Evolutionary conservation across 2,113 vertebrate species (phyloP), one percentile per base, ranked within the genome.

Genomic region (Labeo rohita): DNA sequence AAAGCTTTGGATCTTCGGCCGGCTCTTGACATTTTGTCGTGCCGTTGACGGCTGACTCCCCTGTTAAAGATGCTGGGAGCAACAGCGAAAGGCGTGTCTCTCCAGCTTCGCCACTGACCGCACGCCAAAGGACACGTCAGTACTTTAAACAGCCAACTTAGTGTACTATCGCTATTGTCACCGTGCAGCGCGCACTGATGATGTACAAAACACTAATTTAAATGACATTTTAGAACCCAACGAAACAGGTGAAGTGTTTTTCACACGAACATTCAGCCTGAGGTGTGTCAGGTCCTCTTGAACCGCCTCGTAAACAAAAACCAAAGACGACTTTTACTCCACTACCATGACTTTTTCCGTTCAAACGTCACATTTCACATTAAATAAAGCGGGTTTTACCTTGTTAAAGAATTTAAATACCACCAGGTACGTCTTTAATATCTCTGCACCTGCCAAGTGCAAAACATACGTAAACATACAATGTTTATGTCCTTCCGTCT

Each of bases 1-100:
- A 90, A 78, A 34, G 90, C 6, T 86, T 93, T 93, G 90, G 87
- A 89, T 54, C 94, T 90, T 56, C 94, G 93, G 23, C 87, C 85
- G 75, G 91, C 90, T 84, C 91, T 88, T n/a, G 94, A 91, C 95
- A 96, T 96, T 87, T 52, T 87, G 59, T 63, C n/a, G 21, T 8
- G 52, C 23, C 11, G 21, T 21, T 82, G 77, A 28, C n/a, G 6
- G 47, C 76, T 12, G 76, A 59, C 50, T 12, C 15, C 39, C 28
- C 50, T 3, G 28, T 39, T 36, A n/a, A 6, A n/a, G 34, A 50
- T 21, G 39, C 45, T 8, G 11, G 77, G 50, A 77, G 75, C 21
- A 13, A 34, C 50, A 0, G 28, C 15, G 50, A 63, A 36, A 65
- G 61, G 10, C 45, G 79, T 50, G 61, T 63, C 39, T 36, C 36